phyloP scores from a whole-genome alignment of 2,888 invertebrate species.

The Mechanitis messenoides region DNA sequence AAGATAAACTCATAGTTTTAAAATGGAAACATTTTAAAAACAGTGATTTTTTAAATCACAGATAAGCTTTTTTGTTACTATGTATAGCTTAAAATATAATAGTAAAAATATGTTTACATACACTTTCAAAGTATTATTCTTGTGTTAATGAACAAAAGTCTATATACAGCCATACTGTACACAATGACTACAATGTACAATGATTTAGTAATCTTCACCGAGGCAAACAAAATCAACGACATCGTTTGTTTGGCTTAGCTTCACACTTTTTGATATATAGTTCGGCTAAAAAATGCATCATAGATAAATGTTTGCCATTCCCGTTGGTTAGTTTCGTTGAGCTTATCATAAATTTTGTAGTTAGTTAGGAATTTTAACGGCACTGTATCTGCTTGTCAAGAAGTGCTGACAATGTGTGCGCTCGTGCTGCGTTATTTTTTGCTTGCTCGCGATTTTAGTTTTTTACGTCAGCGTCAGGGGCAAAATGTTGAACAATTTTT shows the following conservation, averaged over 20 bases:
- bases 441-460: constrained; percentile 24
- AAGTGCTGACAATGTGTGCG: constrained; percentile 45
- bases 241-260: constrained; percentile 47
- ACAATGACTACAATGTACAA: constrained; percentile 32
- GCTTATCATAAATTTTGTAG: constrained; percentile 50
- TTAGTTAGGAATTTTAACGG: constrained; percentile 51
- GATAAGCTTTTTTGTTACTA: too few species aligned
- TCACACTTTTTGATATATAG: constrained; percentile 56
- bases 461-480: constrained; percentile 18
- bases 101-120: constrained; percentile 9
- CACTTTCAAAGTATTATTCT: background rate
- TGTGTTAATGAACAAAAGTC: constrained; percentile 8
- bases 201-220: constrained; percentile 47
- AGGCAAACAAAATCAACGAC: constrained; percentile 46
- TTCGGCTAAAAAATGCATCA: constrained; percentile 51
- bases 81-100: too few species aligned
- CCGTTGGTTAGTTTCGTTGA: constrained; percentile 39
- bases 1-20: too few species aligned
- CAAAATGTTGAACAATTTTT: constrained; percentile 32
- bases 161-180: constrained; percentile 23
- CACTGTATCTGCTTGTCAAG: constrained; percentile 41
- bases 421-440: constrained; percentile 37
- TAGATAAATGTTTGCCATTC: constrained; percentile 50
- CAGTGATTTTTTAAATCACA: too few species aligned
- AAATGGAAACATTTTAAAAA: too few species aligned